Evolutionary conservation across 2,888 invertebrate genomes (phyloP).

Genomic region (Oithona nana): DNA sequence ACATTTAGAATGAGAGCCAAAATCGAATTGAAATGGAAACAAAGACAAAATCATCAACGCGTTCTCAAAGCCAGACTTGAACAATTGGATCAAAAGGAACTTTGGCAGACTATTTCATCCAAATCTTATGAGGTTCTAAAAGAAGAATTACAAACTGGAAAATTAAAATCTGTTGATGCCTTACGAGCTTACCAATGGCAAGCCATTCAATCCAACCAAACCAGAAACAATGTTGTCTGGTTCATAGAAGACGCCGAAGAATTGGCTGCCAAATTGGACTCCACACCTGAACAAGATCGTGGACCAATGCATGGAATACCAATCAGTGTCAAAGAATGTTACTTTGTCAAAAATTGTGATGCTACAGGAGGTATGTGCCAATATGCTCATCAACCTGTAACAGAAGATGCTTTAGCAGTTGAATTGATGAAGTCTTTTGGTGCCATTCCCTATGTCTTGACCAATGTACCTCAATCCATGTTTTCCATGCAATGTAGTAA

Average conservation of each 20-base stretch:
- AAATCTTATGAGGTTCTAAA: neutral
- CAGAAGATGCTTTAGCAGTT: neutral
- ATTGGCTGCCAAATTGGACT: slow-evolving; percentile 21
- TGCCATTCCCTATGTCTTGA: neutral
- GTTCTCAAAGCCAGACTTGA: too few relatives aligned
- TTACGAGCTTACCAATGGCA: neutral
- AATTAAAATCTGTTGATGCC: neutral
- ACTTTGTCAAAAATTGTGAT: slow-evolving; percentile 26
- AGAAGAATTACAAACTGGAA: neutral
- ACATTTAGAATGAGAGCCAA: too few relatives aligned
- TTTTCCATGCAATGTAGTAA: neutral
- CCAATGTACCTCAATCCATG: slow-evolving; percentile 7
- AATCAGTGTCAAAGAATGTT: slow-evolving; percentile 26
- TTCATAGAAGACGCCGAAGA: neutral
- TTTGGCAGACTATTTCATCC: too few relatives aligned
- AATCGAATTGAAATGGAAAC: too few relatives aligned
- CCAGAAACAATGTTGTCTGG: neutral
- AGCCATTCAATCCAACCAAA: neutral
- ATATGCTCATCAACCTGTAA: neutral
- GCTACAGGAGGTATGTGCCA: slow-evolving; percentile 23
- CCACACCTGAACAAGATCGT: slow-evolving; percentile 22
- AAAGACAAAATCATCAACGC: too few relatives aligned
- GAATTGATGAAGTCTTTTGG: neutral
- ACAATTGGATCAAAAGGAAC: too few relatives aligned
- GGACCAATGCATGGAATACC: slow-evolving; percentile 26